Base-by-base conservation (phyloP, 2,888 invertebrate genomes). In the Lithophane socia region DNA sequence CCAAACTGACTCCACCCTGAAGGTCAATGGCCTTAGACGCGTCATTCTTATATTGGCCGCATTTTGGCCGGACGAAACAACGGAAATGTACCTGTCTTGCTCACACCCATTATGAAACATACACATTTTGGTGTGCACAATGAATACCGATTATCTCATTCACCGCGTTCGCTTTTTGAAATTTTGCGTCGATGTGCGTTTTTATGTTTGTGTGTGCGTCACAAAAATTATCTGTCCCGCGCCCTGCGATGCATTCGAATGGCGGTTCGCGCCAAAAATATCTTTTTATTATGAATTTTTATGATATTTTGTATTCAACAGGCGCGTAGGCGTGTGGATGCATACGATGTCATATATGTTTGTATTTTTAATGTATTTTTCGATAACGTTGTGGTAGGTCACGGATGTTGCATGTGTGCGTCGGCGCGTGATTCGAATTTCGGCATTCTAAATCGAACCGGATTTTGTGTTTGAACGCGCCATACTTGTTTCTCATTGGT, bases 31-130 rank as follows among this genome's bases (percentile, higher is more conserved):
- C 95, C 96, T 94, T 94, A 94, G 91, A 93, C 94, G 93, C 95
- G 95, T 96, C 96, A 96, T 96, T 96, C 96, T 96, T 96, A 95
- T 96, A 96, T 96, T 94, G 95, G 95, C 93, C 93, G 95, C 96
- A 95, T 95, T 96, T 96, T 94, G 96, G 96, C 92, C 92, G 91
- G 86, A 92, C 92, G 94, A 93, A 95, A 94, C 93, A 90, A 91
- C 91, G 91, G 90, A 93, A 92, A 88, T 93, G 88, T 89, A 87
- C 83, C 91, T 84, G 84, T 96, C 96, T 82, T 92, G 71, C 80
- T 96, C 93, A 67, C 91, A 91, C 95, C 78, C 84, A 87, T 87
- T 86, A 88, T 80, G 75, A 88, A 89, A 88, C 89, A 93, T 92
- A 90, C 92, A 92, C 92, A 92, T 94, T 94, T 95, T 95, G 92